phyloP scores from a whole-genome alignment of 2,113 vertebrate species.

The Manacus vitellinus region DNA sequence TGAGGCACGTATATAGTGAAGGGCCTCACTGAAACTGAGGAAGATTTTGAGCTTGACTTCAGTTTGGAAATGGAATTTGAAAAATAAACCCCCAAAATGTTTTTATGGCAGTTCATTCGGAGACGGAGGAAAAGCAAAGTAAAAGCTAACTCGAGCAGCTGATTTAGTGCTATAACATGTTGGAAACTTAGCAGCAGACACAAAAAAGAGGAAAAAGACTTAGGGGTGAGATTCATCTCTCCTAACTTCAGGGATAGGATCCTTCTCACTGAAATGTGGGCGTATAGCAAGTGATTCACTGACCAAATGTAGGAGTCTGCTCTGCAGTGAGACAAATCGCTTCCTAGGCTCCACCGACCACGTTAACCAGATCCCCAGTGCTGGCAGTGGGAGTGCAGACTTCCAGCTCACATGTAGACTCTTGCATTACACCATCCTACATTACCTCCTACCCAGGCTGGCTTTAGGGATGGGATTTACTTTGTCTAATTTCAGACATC shows the following conservation, averaged over 20 bases:
- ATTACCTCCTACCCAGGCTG: conserved; percentile 57
- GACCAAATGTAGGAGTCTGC: conserved; percentile 69
- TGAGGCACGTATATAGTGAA: not conserved
- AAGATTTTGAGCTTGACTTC: not conserved
- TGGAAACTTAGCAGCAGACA: conserved; percentile 38
- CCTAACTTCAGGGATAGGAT: conserved; percentile 52
- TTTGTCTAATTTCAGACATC: conserved; percentile 51
- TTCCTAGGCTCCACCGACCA: conserved; percentile 59
- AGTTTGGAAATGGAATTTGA: not conserved
- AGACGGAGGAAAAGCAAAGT: conserved; percentile 3
- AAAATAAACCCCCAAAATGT: not conserved
- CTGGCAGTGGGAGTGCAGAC: conserved; percentile 65
- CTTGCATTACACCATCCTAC: conserved; percentile 66
- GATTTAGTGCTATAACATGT: not conserved
- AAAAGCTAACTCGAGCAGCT: not conserved
- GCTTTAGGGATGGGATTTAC: conserved; percentile 57
- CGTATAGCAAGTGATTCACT: conserved; percentile 62
- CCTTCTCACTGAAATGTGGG: conserved; percentile 54
- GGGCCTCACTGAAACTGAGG: not conserved
- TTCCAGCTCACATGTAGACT: conserved; percentile 71
- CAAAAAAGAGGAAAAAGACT: conserved; percentile 44
- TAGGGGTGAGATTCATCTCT: conserved; percentile 48
- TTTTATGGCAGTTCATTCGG: not conserved
- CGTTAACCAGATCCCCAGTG: conserved; percentile 27
- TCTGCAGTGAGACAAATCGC: conserved; percentile 64